Percentiles rank a stretch among this genome's conserved stretches.
Conservation (phyloP, 2,797 vertebrate species). For the Aeoliscus strigatus region DNA sequence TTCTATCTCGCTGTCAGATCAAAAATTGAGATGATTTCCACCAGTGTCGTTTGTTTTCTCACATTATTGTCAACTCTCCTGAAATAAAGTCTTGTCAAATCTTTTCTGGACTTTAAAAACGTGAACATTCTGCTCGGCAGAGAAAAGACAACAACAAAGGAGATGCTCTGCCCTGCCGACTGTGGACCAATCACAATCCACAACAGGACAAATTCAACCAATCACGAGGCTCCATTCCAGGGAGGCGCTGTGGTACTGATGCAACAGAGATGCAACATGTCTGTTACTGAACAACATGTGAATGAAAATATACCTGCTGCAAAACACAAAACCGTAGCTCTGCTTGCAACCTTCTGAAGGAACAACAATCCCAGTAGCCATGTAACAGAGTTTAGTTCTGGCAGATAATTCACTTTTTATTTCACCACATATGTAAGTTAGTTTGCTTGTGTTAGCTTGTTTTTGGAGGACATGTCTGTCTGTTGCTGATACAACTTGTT, state of each 20-base stretch:
- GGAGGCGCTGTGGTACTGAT: slow-evolving; percentile 68
- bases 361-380: slow-evolving; percentile 2
- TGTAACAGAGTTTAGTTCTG: no score
- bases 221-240: slow-evolving; percentile 43
- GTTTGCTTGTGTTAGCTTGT: no score
- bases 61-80: no score
- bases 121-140: slow-evolving; percentile 67
- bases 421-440: no score
- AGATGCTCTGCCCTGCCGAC: slow-evolving; percentile 53
- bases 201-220: slow-evolving; percentile 49
- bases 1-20: no score
- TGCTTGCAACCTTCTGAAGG: slow-evolving; percentile 3
- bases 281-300: slow-evolving; percentile 62
- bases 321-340: slow-evolving; percentile 28
- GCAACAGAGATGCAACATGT: slow-evolving; percentile 79
- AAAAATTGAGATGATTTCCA: no score
- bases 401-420: no score
- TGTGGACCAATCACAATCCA: slow-evolving; percentile 67
- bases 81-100: no score
- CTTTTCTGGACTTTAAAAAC: slow-evolving; percentile 13
- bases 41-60: no score
- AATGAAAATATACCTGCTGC: slow-evolving; percentile 67
- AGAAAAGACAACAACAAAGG: slow-evolving; percentile 37
- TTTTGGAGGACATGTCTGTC: no score
- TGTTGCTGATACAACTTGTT: no score